These are phyloP conservation scores for Amphipyra tragopoginis DNA, from an alignment of 2,888 invertebrate genomes.

Conservation along the genomic window DNA sequence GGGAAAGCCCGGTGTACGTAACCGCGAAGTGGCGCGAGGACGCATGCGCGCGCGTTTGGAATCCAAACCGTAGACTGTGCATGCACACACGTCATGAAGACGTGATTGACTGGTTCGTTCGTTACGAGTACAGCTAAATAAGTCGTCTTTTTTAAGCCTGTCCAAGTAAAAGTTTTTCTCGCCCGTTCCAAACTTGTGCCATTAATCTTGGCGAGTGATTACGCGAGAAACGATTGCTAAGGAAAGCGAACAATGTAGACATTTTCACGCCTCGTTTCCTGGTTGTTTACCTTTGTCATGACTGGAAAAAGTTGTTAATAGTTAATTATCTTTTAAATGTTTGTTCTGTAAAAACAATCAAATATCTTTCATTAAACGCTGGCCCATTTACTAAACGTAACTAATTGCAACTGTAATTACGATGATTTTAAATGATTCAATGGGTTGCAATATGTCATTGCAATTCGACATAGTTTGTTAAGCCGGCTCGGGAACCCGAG, in stretches of 20 bases:
- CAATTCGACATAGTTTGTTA: too few species aligned
- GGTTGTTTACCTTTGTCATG: slow-evolving; percentile 20
- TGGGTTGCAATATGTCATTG: too few species aligned
- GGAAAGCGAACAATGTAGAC: slow-evolving; percentile 12
- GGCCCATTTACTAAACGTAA: neutral
- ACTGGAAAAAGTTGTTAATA: slow-evolving; percentile 34
- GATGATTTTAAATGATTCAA: too few species aligned
- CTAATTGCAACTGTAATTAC: too few species aligned
- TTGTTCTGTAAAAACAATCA: slow-evolving; percentile 16
- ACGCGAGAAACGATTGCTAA: slow-evolving; percentile 33
- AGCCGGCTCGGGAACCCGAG: too few species aligned
- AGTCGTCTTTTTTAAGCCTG: slow-evolving; percentile 17
- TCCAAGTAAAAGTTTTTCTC: slow-evolving; percentile 23
- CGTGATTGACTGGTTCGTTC: slow-evolving; percentile 46
- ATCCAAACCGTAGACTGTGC: slow-evolving; percentile 56
- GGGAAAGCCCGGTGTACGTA: slow-evolving; percentile 68
- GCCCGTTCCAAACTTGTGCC: slow-evolving; percentile 25
- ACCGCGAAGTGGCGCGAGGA: slow-evolving; percentile 77
- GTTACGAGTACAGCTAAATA: slow-evolving; percentile 24
- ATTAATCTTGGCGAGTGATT: slow-evolving; percentile 43
- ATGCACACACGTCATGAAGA: slow-evolving; percentile 48
- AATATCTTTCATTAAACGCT: slow-evolving; percentile 2
- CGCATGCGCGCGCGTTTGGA: slow-evolving; percentile 64
- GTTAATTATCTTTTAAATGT: slow-evolving; percentile 22
- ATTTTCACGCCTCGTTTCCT: slow-evolving; percentile 37